phyloP scores from a whole-genome alignment of 2,113 vertebrate species.

The Chloroceryle aenea region DNA sequence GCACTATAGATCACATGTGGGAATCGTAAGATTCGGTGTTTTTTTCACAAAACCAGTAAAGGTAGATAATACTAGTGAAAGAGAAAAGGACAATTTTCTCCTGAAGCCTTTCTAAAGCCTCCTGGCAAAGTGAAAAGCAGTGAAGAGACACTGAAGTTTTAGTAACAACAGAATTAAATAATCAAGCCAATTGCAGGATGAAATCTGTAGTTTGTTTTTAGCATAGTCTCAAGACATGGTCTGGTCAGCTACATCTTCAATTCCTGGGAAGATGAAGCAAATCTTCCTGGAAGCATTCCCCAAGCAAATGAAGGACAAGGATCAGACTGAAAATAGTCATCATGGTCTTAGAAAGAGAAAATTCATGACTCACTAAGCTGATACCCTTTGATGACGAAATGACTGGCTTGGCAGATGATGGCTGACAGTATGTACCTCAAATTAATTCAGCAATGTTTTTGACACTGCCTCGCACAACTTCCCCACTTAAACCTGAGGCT shows the following conservation, averaged over 20 bases:
- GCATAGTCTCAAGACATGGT: background rate
- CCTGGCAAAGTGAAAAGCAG: background rate
- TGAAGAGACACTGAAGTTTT: background rate
- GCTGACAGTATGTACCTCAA: background rate
- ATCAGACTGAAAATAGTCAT: background rate
- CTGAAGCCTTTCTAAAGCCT: background rate
- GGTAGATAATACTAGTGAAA: background rate
- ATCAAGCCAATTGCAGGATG: background rate
- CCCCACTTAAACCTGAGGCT: background rate
- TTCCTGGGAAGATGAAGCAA: background rate
- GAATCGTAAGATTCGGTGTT: background rate
- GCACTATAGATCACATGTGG: background rate
- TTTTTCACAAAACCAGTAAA: background rate
- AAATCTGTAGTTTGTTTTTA: background rate
- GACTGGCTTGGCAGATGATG: background rate
- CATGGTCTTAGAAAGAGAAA: background rate
- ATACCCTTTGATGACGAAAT: background rate
- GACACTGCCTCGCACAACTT: background rate
- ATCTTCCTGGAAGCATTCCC: background rate
- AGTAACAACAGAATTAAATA: background rate
- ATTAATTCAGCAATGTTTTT: background rate
- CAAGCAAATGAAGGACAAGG: background rate
- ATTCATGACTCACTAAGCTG: background rate
- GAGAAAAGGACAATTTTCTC: background rate
- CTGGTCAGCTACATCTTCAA: background rate